Base-by-base conservation (phyloP, 2,797 vertebrate species). In the Phataginus tetradactyla region DNA sequence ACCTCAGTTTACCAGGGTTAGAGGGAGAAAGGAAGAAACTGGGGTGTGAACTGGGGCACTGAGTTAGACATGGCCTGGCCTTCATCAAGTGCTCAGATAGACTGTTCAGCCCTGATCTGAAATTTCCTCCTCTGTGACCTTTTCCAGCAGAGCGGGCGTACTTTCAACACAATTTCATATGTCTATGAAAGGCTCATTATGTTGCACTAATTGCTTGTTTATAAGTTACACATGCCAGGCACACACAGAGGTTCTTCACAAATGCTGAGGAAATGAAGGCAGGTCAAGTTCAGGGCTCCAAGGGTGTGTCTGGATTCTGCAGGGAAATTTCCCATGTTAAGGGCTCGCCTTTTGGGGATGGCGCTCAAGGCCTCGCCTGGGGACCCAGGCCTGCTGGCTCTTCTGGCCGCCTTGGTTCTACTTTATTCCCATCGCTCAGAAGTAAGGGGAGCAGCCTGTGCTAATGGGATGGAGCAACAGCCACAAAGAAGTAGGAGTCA, bases 401-500 rank as follows among this genome's bases (percentile, higher is more conserved):
- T 85, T 53, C 42, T 69, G 3, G 29, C 53, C 53, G 51, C 39
- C 55, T 85, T 78, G 87, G 94, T 91, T 63, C 79, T 63, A 71
- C 11, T 92, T 90, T 69, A 86, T 95, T 72, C 78, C 55, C 68
- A 39, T 96, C 96, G 71, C 8, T 96, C 84, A 88, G 93, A 29
- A 75, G 49, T 86, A 86, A 97, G 92, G 90, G 94, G 53, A 85
- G 74, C 53, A 69, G 92, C 90, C 63, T 63, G 39, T 34, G 53
- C 93, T 96, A 80, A 88, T 68, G 68, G 80, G 89, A n/a, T 6
- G 27, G 39, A 86, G 69, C 34, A 18, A 14, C 68, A 68, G 61
- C 78, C 93, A 94, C 89, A 79, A 87, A 96, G 94, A 91, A 91
- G 72, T n/a, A 39, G 78, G 77, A 96, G 87, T 85, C 92, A 27